These are phyloP conservation scores for Eurypyga helias DNA, from an alignment of 2,113 vertebrate genomes.

Conservation along the genomic window DNA sequence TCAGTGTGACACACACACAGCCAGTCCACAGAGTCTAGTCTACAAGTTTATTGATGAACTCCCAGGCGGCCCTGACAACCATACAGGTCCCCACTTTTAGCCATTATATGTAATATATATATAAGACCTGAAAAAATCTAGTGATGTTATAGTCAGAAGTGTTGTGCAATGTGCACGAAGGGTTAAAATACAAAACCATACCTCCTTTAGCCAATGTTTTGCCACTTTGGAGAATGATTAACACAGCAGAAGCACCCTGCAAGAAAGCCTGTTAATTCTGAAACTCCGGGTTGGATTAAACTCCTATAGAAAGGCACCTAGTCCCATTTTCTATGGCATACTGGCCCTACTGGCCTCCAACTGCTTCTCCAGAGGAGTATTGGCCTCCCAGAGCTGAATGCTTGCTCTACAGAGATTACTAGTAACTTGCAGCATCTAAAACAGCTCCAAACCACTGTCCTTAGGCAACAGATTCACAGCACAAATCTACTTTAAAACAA, in stretches of 20 bases:
- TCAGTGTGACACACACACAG: neutral
- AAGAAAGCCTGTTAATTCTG: neutral
- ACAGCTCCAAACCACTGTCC: neutral
- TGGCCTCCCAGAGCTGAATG: neutral
- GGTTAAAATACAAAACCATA: neutral
- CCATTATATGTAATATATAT: neutral
- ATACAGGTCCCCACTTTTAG: neutral
- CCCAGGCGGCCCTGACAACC: neutral
- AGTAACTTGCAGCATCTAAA: neutral
- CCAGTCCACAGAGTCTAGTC: neutral
- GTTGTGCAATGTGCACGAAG: neutral
- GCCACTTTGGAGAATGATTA: constrained; percentile 4
- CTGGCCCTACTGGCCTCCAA: neutral
- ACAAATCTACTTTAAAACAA: neutral
- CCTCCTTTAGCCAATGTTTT: neutral
- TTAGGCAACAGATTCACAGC: neutral
- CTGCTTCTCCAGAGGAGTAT: neutral
- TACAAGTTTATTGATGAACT: neutral
- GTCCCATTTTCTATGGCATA: neutral
- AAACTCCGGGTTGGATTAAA: neutral
- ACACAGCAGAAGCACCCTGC: neutral
- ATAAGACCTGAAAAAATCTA: neutral
- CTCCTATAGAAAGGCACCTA: neutral
- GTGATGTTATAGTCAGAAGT: neutral
- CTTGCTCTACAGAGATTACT: neutral